Evolutionary conservation across 2,888 invertebrate species (phyloP), one percentile per base, ranked within the genome.

Genomic region (Xanthia togata): DNA sequence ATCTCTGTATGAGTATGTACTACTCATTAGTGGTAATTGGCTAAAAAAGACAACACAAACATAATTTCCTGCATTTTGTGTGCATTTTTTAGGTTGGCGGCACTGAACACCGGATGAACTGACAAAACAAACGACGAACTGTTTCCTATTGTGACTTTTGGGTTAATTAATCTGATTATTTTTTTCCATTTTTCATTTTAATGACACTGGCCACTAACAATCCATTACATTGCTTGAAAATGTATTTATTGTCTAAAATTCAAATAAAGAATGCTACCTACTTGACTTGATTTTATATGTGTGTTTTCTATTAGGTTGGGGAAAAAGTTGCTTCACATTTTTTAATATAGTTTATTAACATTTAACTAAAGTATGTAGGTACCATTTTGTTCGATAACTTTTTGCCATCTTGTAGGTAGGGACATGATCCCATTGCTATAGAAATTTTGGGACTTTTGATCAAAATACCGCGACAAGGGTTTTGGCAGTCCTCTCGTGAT

Each of bases 11-110:
- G 44, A 31, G 38, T 41, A 1, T 35, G 62, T 60, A 68, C 81
- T 50, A 55, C 82, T 82, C 82, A 82, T 82, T 82, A 85, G 85
- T 76, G 67, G 68, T 82, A 82, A 82, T 82, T 82, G 82, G 85
- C 85, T 82, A 69, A 85, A 85, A 83, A 84, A 74, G 50, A 69
- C 75, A 74, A 81, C 69, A 69, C 67, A 57, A 55, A 71, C 63
- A 64, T 63, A 81, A 55, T 67, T 75, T 75, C 59, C 76, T 59
- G 76, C 50, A 57, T 64, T 73, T 53, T 55, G 80, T 73, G 74
- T 67, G 85, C 70, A 55, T 82, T 70, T 77, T 84, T 70, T 60
- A 69, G 55, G 67, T 67, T 84, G 70, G 75, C 75, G 62, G 57
- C 81, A 70, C 70, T 81, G 76, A 38, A 31, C 65, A 69, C 78